Evolutionary conservation across 2,113 vertebrate genomes (phyloP), one percentile per base, ranked within the genome.

Genomic region (Hymenochirus boettgeri): DNA sequence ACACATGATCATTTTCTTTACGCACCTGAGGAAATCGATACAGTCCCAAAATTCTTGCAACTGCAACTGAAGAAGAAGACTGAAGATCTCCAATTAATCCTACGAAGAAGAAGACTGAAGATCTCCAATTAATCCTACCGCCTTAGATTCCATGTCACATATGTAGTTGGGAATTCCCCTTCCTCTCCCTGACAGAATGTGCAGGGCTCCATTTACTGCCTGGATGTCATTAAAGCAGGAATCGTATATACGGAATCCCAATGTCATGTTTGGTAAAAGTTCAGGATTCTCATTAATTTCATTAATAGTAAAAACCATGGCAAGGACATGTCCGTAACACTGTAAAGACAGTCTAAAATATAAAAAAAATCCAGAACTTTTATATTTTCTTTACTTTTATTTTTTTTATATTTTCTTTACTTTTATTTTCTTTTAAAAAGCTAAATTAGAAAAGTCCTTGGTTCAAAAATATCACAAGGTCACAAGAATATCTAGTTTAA

Each of bases 1-100:
- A 35, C 10, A 7, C 33, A 35, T 35, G n/a, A n/a, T n/a, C n/a
- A n/a, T n/a, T n/a, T n/a, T n/a, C n/a, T 45, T n/a, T n/a, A n/a
- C 10, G 15, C 35, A 72, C 70, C 70, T 72, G 70, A 47, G 70
- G 70, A 24, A 37, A 56, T 13, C 51, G 15, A 37, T 72, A 72
- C 2, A 62, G 15, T 11, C 63, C 57, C 21, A 51, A 42, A 42
- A 65, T 17, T 18, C 22, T 51, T 13, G 63, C 63, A 50, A 72
- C 61, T 18, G 70, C 17, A 5, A 56, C 61, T 19, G 70, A 61
- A 1, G 55, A 26, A 9, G 63, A 23, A 24, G 70, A 67, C 7
- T n/a, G 39, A 17, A 42, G 18, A 21, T 60, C 61, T 26, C 62
- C 70, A 1, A 71, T 31, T 21, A 61, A n/a, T n/a, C n/a, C n/a